Conservation (phyloP, 2,888 invertebrate species). For the Andrena chrysosceles region DNA sequence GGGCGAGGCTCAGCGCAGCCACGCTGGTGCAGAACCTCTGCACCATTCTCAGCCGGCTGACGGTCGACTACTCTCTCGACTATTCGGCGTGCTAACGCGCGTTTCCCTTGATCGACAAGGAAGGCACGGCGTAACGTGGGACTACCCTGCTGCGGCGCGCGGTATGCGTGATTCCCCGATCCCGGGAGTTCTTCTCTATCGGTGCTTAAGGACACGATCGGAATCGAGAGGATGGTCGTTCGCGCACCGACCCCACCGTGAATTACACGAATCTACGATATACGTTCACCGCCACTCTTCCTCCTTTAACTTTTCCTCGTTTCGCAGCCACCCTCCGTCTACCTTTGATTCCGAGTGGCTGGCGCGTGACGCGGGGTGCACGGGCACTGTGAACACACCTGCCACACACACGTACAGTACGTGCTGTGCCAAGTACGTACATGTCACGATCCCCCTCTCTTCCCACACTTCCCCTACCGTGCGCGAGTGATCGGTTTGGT, state of each 20-base stretch:
- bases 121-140: background rate
- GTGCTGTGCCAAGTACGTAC: constrained; percentile 36
- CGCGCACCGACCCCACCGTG: constrained; percentile 2
- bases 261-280: background rate
- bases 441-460: constrained; percentile 31
- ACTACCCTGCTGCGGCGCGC: constrained; percentile 6
- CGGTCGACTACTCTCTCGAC: constrained; percentile 23
- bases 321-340: constrained; percentile 47
- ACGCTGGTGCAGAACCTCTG: constrained; percentile 76
- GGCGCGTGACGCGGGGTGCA: constrained; percentile 65
- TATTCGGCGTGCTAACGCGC: constrained; percentile 12
- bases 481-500: background rate
- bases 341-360: constrained; percentile 50
- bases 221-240: constrained; percentile 15
- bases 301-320: constrained; percentile 6
- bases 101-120: background rate
- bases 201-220: background rate
- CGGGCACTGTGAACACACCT: constrained; percentile 68
- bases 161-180: background rate
- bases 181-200: constrained; percentile 1
- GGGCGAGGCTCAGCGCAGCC: constrained; percentile 82
- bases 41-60: constrained; percentile 70
- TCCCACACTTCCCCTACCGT: background rate
- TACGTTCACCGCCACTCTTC: background rate
- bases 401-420: constrained; percentile 44